Evolutionary conservation across 2,113 vertebrate genomes (phyloP).

Genomic region (Periophthalmus modestus): DNA sequence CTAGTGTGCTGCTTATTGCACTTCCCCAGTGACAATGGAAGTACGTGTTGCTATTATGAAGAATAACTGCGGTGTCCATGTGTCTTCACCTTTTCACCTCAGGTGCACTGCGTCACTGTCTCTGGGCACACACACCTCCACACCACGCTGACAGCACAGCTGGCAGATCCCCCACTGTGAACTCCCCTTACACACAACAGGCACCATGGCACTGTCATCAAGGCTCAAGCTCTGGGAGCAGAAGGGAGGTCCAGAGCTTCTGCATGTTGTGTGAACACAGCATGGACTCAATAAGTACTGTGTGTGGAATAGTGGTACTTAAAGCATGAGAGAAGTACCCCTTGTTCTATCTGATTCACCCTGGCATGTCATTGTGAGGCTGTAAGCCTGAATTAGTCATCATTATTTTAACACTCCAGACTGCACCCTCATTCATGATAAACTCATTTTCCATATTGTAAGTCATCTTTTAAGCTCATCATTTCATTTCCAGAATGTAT

Average conservation of each 20-base stretch:
- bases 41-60: neutral
- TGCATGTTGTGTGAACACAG: constrained; percentile 29
- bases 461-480: no score
- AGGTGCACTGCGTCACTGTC: constrained; percentile 32
- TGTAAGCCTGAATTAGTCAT: constrained; percentile 28
- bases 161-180: constrained; percentile 46
- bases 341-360: constrained; percentile 27
- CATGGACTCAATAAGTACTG: constrained; percentile 8
- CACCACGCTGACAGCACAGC: constrained; percentile 46
- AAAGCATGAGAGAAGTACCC: constrained; percentile 10
- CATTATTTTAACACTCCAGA: neutral
- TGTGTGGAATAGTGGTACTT: constrained; percentile 1
- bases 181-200: constrained; percentile 3
- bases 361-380: neutral
- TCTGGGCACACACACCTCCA: constrained; percentile 5
- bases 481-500: neutral
- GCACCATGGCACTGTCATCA: constrained; percentile 92
- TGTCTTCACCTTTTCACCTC: constrained; percentile 15
- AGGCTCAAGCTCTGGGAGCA: constrained; percentile 96
- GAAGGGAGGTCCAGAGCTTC: constrained; percentile 86
- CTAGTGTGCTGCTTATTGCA: neutral
- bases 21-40: neutral
- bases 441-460: neutral
- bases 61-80: neutral
- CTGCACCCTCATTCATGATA: neutral